Conservation (phyloP, 2,888 invertebrate genomes). For the Archips xylosteana region DNA sequence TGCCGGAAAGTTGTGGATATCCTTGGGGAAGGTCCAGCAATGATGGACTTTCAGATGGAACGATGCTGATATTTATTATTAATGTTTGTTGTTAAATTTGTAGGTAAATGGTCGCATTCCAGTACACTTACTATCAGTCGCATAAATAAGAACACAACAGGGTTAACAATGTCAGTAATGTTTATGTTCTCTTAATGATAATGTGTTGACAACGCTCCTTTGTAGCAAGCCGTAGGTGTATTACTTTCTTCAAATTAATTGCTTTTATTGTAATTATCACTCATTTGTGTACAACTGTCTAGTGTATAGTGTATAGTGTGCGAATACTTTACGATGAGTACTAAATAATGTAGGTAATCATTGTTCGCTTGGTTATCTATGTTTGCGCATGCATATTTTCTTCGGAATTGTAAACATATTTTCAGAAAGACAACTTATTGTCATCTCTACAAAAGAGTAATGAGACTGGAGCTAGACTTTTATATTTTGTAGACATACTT, state of each 20-base stretch:
- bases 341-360: background rate
- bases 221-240: constrained; percentile 28
- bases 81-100: background rate
- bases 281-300: background rate
- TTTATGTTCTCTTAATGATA: constrained; percentile 32
- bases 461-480: no score
- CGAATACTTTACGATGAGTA: background rate
- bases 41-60: no score
- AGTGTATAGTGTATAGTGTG: no score
- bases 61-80: background rate
- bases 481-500: no score
- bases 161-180: constrained; percentile 40
- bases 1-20: no score
- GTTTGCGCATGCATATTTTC: no score
- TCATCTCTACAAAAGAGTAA: no score
- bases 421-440: no score
- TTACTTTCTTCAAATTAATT: constrained; percentile 30
- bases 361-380: no score
- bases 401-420: no score
- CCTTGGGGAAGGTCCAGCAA: no score
- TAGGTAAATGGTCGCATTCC: constrained; percentile 23
- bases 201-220: constrained; percentile 36
- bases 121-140: constrained; percentile 15
- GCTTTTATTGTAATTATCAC: constrained; percentile 1
- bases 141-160: constrained; percentile 31